Evolutionary conservation across 2,888 invertebrate genomes (phyloP), one percentile per base, ranked within the genome.

Genomic region (Drosophila subsilvestris): DNA sequence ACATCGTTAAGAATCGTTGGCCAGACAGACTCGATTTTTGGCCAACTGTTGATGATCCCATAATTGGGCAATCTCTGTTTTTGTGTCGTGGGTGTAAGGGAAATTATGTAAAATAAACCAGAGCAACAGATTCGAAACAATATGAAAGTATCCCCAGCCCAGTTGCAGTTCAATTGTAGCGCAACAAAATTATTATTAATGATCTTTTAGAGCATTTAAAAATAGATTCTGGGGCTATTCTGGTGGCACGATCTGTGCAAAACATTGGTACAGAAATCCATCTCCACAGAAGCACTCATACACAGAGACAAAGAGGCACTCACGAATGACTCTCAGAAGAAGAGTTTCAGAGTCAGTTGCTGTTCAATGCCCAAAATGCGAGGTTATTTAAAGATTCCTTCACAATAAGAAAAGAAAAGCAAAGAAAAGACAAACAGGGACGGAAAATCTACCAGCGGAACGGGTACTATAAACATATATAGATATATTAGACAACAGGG

Each of bases 111-210:
- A 69, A 61, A 22, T 12, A 48, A 66, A 45, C 37, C 14, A 17
- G n/a, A 37, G 20, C 44, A 60, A n/a, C 25, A 10, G 37, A 62
- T 17, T 14, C 50, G 25, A 60, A 43, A 42, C 45, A 32, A 53
- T 51, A n/a, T 25, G 42, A 17, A 32, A 20, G 47, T 45, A 12
- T 32, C 27, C 12, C 63, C n/a, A n/a, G n/a, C n/a, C 63, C 71
- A 73, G 71, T 65, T 72, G 72, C 72, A 72, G 32, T 51, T 59
- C 65, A 59, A 73, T 49, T 58, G 75, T 63, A 67, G 49, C 77
- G 58, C 73, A 58, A 76, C 83, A 75, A 80, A 78, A 84, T 77
- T 84, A 77, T 86, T 85, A 83, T 86, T 86, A 86, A 83, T 86
- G 82, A 74, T 81, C 85, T 85, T 81, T 81, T 73, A 27, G 59